These are phyloP conservation scores for Trialeurodes vaporariorum DNA, from an alignment of 1,140 invertebrate genomes.

Conservation along the genomic window DNA sequence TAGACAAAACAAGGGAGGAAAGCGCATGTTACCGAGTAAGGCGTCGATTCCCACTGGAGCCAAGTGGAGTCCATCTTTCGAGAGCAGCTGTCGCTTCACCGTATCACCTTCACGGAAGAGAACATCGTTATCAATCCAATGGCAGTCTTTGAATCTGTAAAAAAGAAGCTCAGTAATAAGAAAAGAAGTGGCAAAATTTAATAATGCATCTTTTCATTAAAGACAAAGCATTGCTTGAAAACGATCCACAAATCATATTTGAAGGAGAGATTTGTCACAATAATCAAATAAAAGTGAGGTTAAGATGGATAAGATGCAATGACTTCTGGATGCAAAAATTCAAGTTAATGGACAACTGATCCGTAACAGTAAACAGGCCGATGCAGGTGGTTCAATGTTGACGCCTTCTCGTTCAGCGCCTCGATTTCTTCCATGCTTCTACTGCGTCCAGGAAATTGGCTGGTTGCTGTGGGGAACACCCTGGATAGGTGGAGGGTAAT, in stretches of 20 bases:
- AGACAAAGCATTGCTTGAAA: background rate
- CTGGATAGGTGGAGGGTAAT: background rate
- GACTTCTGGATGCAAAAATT: no score
- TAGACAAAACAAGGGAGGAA: background rate
- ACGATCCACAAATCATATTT: background rate
- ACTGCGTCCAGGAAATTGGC: background rate
- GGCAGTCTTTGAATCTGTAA: background rate
- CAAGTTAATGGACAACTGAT: no score
- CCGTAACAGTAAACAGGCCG: no score
- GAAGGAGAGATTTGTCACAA: background rate
- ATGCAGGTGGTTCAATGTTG: background rate
- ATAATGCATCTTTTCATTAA: background rate
- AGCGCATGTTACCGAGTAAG: background rate
- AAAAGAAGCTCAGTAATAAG: no score
- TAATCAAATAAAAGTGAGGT: background rate
- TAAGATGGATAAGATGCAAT: no score
- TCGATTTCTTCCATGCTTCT: background rate
- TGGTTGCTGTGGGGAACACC: background rate
- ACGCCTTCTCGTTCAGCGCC: background rate
- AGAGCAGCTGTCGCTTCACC: background rate
- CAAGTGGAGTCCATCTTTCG: background rate
- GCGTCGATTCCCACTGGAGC: background rate
- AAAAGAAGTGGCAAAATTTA: background rate
- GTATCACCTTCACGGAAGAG: background rate
- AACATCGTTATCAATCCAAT: background rate